Percentiles rank a stretch among this genome's conserved stretches.
phyloP scores from a whole-genome alignment of 2,888 invertebrate genomes.

The Mellilla xanthometata region DNA sequence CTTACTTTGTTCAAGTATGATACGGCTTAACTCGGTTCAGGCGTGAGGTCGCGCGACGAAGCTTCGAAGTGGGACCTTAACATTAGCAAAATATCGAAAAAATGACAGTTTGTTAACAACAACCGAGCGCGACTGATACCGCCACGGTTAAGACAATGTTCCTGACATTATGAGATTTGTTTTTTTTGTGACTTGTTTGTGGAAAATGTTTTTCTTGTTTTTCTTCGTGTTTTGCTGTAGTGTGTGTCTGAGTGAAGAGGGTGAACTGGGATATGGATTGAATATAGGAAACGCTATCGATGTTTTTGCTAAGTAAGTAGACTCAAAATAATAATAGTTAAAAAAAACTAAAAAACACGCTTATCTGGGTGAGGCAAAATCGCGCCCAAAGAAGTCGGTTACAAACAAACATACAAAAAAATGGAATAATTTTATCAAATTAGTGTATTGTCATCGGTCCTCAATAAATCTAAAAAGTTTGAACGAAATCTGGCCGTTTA shows the following conservation, averaged over 20 bases:
- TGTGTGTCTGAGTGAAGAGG: constrained; percentile 53
- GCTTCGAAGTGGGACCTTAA: constrained; percentile 45
- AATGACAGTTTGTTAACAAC: constrained; percentile 63
- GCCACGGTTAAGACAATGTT: constrained; percentile 29
- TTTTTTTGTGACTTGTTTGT: no score
- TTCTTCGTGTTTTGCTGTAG: constrained; percentile 45
- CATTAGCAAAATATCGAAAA: constrained; percentile 74
- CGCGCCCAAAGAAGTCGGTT: no score
- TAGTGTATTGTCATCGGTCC: no score
- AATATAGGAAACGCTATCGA: constrained; percentile 73
- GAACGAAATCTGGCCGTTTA: no score
- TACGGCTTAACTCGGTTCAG: no score
- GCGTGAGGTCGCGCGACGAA: neutral
- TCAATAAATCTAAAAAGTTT: no score
- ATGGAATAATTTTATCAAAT: no score
- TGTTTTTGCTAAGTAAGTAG: constrained; percentile 77
- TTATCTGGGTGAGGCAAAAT: no score
- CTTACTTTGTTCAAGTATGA: no score
- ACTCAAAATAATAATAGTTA: no score
- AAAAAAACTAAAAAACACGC: no score
- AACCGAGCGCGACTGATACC: constrained; percentile 37
- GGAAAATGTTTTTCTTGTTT: constrained; percentile 45
- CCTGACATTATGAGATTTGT: constrained; percentile 12
- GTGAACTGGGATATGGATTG: constrained; percentile 62
- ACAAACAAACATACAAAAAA: no score